Evolutionary conservation across 2,888 invertebrate genomes (phyloP), one percentile per base, ranked within the genome.

Genomic region (Vanessa cardui): DNA sequence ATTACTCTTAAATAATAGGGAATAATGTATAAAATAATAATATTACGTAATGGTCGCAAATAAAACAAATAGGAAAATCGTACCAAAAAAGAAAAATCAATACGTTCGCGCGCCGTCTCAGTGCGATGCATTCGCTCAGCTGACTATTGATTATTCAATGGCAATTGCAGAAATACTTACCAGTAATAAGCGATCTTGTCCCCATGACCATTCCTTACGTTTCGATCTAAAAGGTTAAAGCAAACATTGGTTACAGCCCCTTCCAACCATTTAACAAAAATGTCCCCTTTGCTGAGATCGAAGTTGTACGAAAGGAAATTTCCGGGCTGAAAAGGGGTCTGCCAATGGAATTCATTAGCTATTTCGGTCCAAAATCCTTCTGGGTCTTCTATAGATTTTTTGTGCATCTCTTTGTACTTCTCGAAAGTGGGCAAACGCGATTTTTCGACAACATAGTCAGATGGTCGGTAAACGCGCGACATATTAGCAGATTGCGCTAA

Each of bases 161-260:
- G 69, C 62, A 76, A 77, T 72, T 70, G 67, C 61, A 75, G 77
- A 77, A 75, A 75, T 70, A 79, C 96, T 96, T 92, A 99, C 99
- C 99, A 99, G 86, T 97, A 98, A 90, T 96, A 99, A 21, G 99
- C 99, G 73, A 98, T 94, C 85, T 96, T 97, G 79, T 98, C 97
- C 39, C 98, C 99, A 72, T 96, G 91, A 18, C 98, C 98, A 77
- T 96, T 96, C 80, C 96, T 95, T 64, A 99, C 95, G 87, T 98
- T 97, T 73, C 97, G 95, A 89, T 99, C 99, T 77, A 99, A 92
- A 62, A 98, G 94, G 92, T 99, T 99, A 90, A 98, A 99, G 84
- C 97, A 98, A 73, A 99, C 95, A 87, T 99, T 99, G 50, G 99
- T 99, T 47, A 96, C 95, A 6, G 97, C 97, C 12, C 98, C 99